Evolutionary conservation across 2,888 invertebrate genomes (phyloP), one percentile per base, ranked within the genome.

Genomic region (Zootermopsis nevadensis): DNA sequence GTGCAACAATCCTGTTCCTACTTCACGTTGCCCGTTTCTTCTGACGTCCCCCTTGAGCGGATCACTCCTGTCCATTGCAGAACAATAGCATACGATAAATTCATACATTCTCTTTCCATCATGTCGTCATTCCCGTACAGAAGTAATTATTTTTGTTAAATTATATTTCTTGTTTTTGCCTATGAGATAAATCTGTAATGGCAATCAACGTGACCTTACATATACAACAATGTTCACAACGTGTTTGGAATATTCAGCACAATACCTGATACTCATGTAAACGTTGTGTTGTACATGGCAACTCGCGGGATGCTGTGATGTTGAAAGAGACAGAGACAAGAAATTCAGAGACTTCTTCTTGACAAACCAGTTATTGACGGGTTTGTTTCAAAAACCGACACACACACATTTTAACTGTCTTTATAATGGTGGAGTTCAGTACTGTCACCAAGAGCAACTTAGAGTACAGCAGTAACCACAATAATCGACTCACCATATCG

Each of bases 361-460:
- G 74, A 74, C 74, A 74, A 74, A 74, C 74, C 74, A 38, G 74
- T 74, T 74, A 74, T n/a, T 74, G 74, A n/a, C 74, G 38, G 74
- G 42, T 12, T 74, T 27, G 38, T 38, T 72, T 69, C 69, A 69
- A 69, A 69, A 69, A 69, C 69, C 15, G 24, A 69, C 69, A 69
- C 69, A 69, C 69, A 33, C 60, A 27, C 60, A 10, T 60, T 60
- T 27, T 60, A 60, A 60, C 60, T 60, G 60, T 60, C n/a, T 27
- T 69, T 33, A 69, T 8, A 22, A n/a, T n/a, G 30, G 66, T 30
- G 66, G 69, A 69, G 33, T 69, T 31, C 69, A 33, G 12, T 33
- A 69, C 19, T 69, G 69, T 69, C 69, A 69, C 69, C 69, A 69
- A 33, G 8, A 2, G 69, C 69, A 33, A 69, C 69, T 66, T 66